phyloP scores from a whole-genome alignment of 2,888 invertebrate genomes.

The Dryobota labecula region DNA sequence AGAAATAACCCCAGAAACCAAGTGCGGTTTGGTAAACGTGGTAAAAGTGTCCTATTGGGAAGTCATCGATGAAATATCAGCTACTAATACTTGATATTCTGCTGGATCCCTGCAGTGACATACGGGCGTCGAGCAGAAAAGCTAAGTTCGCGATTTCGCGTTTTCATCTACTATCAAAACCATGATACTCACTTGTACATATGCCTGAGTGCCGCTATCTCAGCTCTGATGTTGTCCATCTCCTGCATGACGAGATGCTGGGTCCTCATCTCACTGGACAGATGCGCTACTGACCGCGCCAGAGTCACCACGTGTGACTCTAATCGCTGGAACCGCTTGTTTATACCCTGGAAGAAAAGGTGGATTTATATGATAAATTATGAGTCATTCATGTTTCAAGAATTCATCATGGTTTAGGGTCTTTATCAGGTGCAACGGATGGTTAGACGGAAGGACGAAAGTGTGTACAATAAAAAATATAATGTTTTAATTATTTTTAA shows the following conservation, averaged over 20 bases:
- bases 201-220: slow-evolving; percentile 94
- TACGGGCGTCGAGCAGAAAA: too few species aligned
- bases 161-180: not conserved
- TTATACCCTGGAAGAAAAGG: slow-evolving; percentile 91
- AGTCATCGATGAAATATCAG: too few species aligned
- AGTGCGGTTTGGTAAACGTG: too few species aligned
- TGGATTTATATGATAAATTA: not conserved
- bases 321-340: slow-evolving; percentile 96
- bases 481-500: not conserved
- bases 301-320: slow-evolving; percentile 98
- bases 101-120: too few species aligned
- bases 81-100: too few species aligned
- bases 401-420: not conserved
- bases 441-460: too few species aligned
- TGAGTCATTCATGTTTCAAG: not conserved
- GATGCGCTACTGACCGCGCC: slow-evolving; percentile 96
- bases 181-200: slow-evolving; percentile 88
- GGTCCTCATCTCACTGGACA: slow-evolving; percentile 97
- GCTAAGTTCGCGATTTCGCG: not conserved
- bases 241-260: slow-evolving; percentile 97
- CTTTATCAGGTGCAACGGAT: too few species aligned
- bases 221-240: slow-evolving; percentile 96
- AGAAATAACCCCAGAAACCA: too few species aligned
- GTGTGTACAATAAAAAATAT: not conserved
- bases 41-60: too few species aligned